phyloP scores from a whole-genome alignment of 2,888 invertebrate genomes.

The Brachyptera putata region DNA sequence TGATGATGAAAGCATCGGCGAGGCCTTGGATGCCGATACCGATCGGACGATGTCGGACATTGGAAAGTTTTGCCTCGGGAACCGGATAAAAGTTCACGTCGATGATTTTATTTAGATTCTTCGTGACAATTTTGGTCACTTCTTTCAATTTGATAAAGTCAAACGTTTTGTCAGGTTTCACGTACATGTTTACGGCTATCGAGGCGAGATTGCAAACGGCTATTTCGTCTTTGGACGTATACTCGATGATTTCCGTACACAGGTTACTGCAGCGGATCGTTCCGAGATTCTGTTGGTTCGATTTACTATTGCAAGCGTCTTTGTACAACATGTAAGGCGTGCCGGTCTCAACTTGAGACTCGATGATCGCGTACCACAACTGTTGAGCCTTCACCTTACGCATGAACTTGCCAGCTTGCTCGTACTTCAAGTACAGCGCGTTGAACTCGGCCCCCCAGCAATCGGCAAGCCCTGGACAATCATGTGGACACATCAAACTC shows the following conservation, averaged over 20 bases:
- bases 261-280: slow-evolving; percentile 97
- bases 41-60: slow-evolving; percentile 79
- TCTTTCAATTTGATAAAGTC: slow-evolving; percentile 84
- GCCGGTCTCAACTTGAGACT: slow-evolving; percentile 95
- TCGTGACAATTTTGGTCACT: slow-evolving; percentile 82
- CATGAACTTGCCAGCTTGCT: slow-evolving; percentile 65
- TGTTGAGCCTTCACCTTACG: slow-evolving; percentile 69
- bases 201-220: slow-evolving; percentile 98
- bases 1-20: slow-evolving; percentile 92
- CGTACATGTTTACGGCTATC: slow-evolving; percentile 93
- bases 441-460: slow-evolving; percentile 96
- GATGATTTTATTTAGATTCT: slow-evolving; percentile 94
- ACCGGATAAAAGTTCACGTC: slow-evolving; percentile 96
- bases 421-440: slow-evolving; percentile 77
- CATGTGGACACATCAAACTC: slow-evolving; percentile 96
- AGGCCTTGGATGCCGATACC: slow-evolving; percentile 96
- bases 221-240: slow-evolving; percentile 82
- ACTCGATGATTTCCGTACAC: slow-evolving; percentile 97
- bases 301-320: slow-evolving; percentile 94
- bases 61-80: slow-evolving; percentile 72
- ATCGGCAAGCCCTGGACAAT: slow-evolving; percentile 84
- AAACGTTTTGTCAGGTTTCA: slow-evolving; percentile 70
- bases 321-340: slow-evolving; percentile 97
- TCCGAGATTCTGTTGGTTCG: slow-evolving; percentile 96
- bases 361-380: slow-evolving; percentile 91